Conservation (phyloP, 2,888 invertebrate genomes). For the Phorcus lineatus region DNA sequence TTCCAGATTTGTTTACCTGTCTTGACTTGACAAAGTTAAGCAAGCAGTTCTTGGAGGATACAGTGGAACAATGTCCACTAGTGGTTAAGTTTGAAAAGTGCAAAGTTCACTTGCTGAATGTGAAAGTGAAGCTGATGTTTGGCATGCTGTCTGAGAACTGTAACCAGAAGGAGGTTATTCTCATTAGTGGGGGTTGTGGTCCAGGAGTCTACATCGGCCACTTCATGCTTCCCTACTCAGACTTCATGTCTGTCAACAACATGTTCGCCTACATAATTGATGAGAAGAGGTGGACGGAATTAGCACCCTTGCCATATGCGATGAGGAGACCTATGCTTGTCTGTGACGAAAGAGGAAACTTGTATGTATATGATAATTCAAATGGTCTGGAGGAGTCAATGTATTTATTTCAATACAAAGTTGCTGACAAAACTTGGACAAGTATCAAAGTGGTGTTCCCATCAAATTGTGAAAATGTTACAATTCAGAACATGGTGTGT, state of each 20-base stretch:
- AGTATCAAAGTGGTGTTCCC: constrained; percentile 46
- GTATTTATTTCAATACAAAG: constrained; percentile 41
- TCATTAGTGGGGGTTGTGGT: constrained; percentile 56
- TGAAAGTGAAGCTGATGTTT: constrained; percentile 51
- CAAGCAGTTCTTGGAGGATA: constrained; percentile 41
- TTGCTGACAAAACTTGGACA: constrained; percentile 52
- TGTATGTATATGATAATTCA: constrained; percentile 52
- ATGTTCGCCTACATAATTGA: constrained; percentile 55
- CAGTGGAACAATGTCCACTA: constrained; percentile 44
- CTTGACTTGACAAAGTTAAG: constrained; percentile 52
- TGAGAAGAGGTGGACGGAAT: constrained; percentile 60
- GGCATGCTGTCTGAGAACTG: constrained; percentile 47
- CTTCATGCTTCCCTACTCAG: constrained; percentile 50
- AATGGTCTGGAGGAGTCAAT: neutral
- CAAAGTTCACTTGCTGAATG: constrained; percentile 47
- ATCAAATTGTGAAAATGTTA: constrained; percentile 43
- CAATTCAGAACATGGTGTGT: constrained; percentile 43
- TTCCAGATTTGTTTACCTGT: constrained; percentile 54
- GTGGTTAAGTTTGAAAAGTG: constrained; percentile 50
- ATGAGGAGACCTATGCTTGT: constrained; percentile 52
- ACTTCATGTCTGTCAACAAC: constrained; percentile 49
- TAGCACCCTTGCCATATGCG: constrained; percentile 57
- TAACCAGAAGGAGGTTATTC: constrained; percentile 48
- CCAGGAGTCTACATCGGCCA: constrained; percentile 48
- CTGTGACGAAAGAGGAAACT: constrained; percentile 39